Percentiles rank a stretch among this genome's conserved stretches.
These are phyloP conservation scores for Drosophila sordidula DNA, from an alignment of 2,888 invertebrate genomes.

Conservation along the genomic window DNA sequence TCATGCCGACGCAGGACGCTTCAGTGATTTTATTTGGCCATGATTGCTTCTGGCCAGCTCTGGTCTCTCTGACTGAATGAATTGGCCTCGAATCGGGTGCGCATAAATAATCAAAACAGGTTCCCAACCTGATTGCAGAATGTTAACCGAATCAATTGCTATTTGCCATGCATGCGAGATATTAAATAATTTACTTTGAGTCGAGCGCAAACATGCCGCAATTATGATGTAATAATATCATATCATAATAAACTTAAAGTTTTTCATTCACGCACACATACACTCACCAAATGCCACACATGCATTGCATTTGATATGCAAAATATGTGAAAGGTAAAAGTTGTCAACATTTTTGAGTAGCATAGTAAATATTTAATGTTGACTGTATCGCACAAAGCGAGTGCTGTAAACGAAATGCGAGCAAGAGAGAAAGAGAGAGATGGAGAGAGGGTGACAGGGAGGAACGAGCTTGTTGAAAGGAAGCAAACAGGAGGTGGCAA, in stretches of 20 bases:
- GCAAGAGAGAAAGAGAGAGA: not conserved
- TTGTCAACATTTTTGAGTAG: constrained; percentile 33
- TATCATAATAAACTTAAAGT: constrained; percentile 34
- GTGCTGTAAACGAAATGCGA: not conserved
- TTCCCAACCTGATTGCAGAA: constrained; percentile 16
- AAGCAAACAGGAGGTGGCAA: not conserved
- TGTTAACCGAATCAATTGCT: constrained; percentile 58
- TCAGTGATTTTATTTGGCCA: constrained; percentile 52
- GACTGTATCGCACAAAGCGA: constrained; percentile 28
- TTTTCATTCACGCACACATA: constrained; percentile 4
- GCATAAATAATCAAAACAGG: constrained; percentile 59
- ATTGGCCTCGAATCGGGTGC: constrained; percentile 2
- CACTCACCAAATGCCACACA: constrained; percentile 4
- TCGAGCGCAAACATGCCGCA: constrained; percentile 12
- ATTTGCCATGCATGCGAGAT: constrained; percentile 50
- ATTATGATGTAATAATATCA: constrained; percentile 38
- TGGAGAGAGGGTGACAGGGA: too few relatives aligned
- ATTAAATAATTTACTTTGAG: constrained; percentile 46
- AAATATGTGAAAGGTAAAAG: constrained; percentile 35
- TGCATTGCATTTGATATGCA: constrained; percentile 30
- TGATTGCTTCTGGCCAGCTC: constrained; percentile 57
- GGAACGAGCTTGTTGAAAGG: not conserved
- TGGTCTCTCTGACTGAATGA: not conserved
- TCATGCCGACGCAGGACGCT: constrained; percentile 36
- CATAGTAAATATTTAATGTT: constrained; percentile 67